Conservation (phyloP, 1,140 invertebrate species). For the Maconellicoccus hirsutus region DNA sequence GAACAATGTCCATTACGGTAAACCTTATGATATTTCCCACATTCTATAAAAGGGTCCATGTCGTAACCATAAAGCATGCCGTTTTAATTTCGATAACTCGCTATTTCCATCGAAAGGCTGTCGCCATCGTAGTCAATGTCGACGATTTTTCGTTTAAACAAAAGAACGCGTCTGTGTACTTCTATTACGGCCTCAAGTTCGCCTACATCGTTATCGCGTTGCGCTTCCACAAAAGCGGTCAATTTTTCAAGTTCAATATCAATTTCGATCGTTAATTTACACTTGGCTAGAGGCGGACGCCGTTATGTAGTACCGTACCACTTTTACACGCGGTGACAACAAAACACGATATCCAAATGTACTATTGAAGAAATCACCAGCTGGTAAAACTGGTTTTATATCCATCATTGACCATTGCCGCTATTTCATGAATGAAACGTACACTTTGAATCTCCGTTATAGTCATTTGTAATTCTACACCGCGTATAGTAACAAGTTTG, state of each 20-base stretch:
- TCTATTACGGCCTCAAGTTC: too few species aligned
- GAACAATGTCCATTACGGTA: background rate
- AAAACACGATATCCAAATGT: too few species aligned
- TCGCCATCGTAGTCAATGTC: too few species aligned
- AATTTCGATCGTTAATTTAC: background rate
- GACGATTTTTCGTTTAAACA: too few species aligned
- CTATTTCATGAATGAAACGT: conserved; percentile 14
- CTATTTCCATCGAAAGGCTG: too few species aligned
- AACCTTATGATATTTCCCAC: conserved; percentile 3
- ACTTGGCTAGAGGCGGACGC: background rate
- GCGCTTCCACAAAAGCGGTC: background rate
- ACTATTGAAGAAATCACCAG: background rate
- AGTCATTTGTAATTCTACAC: conserved; percentile 2
- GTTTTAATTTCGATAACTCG: too few species aligned
- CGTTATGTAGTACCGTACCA: too few species aligned
- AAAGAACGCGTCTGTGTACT: too few species aligned
- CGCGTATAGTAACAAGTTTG: background rate
- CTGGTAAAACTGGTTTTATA: background rate
- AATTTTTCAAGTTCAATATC: background rate
- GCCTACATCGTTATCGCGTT: background rate
- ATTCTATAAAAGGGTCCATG: background rate
- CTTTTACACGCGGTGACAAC: too few species aligned
- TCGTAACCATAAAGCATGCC: background rate
- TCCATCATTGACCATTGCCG: background rate
- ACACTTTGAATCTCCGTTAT: background rate